Evolutionary conservation across 2,113 vertebrate species (phyloP), one percentile per base, ranked within the genome.

Genomic region (Lasiurus cinereus): DNA sequence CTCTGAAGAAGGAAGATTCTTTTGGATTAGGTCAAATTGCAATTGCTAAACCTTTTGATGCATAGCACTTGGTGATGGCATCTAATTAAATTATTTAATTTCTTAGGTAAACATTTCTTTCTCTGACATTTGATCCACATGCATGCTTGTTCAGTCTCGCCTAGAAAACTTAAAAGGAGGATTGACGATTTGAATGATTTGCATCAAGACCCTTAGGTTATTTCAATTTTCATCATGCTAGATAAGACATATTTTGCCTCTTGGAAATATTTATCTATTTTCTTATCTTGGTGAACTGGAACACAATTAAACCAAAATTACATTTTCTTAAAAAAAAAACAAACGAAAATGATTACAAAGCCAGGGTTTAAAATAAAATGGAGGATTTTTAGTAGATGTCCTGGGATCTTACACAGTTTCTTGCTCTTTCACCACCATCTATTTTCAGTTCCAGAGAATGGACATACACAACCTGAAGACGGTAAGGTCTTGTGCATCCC

Each of bases 61-160:
- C 93, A 27, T 1, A 83, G 22, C 46, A 43, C 29, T 62, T 89
- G 43, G n/a, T 94, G 33, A 77, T 77, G 16, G 14, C 59, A 93
- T 67, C 22, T 80, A 94, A 94, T 87, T 97, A 79, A 91, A 94
- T 94, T 79, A 89, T 88, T 95, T 74, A 93, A 84, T 82, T 83
- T 94, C 56, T 93, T 72, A 78, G 39, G 59, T n/a, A 76, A 86
- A 92, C 5, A 54, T 83, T 96, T 95, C n/a, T 91, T 87, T 83
- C 82, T 80, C 46, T 93, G 76, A 59, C 31, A 36, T 95, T 90
- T 80, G 72, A 84, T n/a, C 46, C 36, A 70, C 3, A 67, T 52
- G 92, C 14, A 67, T 72, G 18, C 6, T 87, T 87, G 80, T 82
- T 93, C 5, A 82, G 36, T 87, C 31, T 94, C n/a, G 31, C 69